Base-by-base conservation (phyloP, 1,140 invertebrate species). In the Drosophila baimaii region DNA sequence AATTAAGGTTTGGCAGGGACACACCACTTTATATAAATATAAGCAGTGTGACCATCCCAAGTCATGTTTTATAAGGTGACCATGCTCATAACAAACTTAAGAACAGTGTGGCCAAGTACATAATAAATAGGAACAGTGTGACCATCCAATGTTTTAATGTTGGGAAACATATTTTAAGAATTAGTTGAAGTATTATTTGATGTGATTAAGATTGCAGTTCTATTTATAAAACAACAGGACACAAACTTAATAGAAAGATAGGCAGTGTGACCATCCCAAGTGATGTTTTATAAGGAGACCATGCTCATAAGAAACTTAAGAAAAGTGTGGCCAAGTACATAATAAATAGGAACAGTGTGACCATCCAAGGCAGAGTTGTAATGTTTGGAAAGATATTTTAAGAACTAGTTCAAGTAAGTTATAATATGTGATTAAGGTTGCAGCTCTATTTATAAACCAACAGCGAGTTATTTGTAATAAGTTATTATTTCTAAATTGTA, bases 301-400 rank as follows among this genome's bases (percentile, higher is more conserved):
- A 6, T 25, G 8, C 23, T 1, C 8, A 25, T 47, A n/a, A 1
- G n/a, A 5, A 17, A 6, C 13, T 12, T 17, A 27, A 12, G 15
- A 9, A 47, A 2, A 17, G 7, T n/a, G n/a, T n/a, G n/a, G n/a
- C n/a, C n/a, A n/a, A n/a, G n/a, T n/a, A n/a, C n/a, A n/a, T n/a
- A n/a, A n/a, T n/a, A n/a, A n/a, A n/a, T n/a, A n/a, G n/a, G n/a
- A n/a, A n/a, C n/a, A n/a, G n/a, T 5, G 23, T 5, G 8, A 25
- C 2, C 23, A n/a, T 25, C 0, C 4, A 47, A 5, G 8, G 3
- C 8, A 0, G 8, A 46, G 3, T 1, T 15, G 15, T 7, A 0
- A 7, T 25, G 3, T 25, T 46, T 25, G 15, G 1, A 46, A 15
- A 7, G 1, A n/a, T 5, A 9, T 25, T 25, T 46, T 23, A 17